Evolutionary conservation across 2,113 vertebrate species (phyloP), one percentile per base, ranked within the genome.

Genomic region (Corythoichthys intestinalis): DNA sequence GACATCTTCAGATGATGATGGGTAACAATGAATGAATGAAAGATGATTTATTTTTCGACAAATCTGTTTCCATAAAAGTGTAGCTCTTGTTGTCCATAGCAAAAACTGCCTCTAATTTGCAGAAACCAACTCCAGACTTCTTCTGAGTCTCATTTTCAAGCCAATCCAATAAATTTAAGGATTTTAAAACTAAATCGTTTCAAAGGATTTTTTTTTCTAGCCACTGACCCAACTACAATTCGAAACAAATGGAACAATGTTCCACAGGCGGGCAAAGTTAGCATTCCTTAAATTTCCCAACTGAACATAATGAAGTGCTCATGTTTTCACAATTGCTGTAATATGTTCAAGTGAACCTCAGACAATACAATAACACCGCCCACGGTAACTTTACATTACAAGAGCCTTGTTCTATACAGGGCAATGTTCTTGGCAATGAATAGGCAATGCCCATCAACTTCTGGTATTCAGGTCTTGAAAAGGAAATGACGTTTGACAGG

Each of bases 381-480:
- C 9, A 44, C 20, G 66, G 12, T 11, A 20, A 58, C 73, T 41
- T 74, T 20, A 61, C 68, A 70, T 75, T 48, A 63, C 50, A 48
- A 57, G 11, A 48, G 73, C 48, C 60, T 13, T 75, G 63, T 80
- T 77, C 53, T 70, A 80, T 70, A 72, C 50, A 17, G 1, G 63
- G 8, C 50, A 65, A 66, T 65, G 66, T 79, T 74, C 74, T 1
- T 3, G 66, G 62, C 38, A 4, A 1, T 8, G 14, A 15, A 11
- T 3, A 2, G 38, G 9, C 6, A 37, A 44, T n/a, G 39, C 38
- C 59, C 38, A 4, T 61, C 59, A 61, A 61, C 15, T n/a, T 38
- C 15, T 62, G 59, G 67, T 73, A 80, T 78, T 77, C 54, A 67
- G 63, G 66, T 77, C 79, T 83, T 77, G 71, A 83, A 67, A 79